These are phyloP conservation scores for Leptogaster cylindrica DNA, from an alignment of 2,888 invertebrate genomes.

Conservation along the genomic window DNA sequence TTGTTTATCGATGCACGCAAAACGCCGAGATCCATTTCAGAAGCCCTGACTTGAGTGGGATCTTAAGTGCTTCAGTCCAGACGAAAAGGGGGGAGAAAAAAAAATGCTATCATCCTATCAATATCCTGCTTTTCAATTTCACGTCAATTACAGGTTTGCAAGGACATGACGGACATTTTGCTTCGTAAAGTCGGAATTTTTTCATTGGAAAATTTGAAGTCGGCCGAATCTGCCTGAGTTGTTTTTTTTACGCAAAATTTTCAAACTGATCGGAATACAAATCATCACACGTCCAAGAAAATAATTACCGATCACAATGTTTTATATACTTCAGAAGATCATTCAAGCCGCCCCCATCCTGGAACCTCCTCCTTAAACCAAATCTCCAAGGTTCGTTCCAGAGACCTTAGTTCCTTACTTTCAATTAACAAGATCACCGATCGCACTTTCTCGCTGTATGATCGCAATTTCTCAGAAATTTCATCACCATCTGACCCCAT, in stretches of 20 bases:
- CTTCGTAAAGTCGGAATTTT: neutral
- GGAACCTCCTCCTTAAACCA: too few species aligned
- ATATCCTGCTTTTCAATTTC: slow-evolving; percentile 27
- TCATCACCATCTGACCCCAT: too few species aligned
- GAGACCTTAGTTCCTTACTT: too few species aligned
- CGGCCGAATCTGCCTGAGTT: neutral
- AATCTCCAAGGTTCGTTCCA: too few species aligned
- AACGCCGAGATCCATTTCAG: slow-evolving; percentile 38
- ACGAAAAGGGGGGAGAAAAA: slow-evolving; percentile 26
- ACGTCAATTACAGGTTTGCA: slow-evolving; percentile 39
- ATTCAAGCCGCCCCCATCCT: too few species aligned
- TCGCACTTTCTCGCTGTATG: too few species aligned
- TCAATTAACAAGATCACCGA: too few species aligned
- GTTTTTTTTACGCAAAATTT: slow-evolving; percentile 14
- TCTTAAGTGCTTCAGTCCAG: slow-evolving; percentile 28
- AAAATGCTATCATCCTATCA: slow-evolving; percentile 33
- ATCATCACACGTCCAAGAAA: slow-evolving; percentile 7
- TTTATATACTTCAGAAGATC: too few species aligned
- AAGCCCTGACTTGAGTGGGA: slow-evolving; percentile 34
- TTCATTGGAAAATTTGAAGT: slow-evolving; percentile 16
- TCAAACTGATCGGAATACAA: slow-evolving; percentile 3
- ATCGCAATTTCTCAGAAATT: too few species aligned
- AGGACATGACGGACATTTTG: slow-evolving; percentile 32
- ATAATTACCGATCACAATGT: slow-evolving; percentile 26
- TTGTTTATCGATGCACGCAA: slow-evolving; percentile 47